Evolutionary conservation across 2,888 invertebrate species (phyloP), one percentile per base, ranked within the genome.

Genomic region (Andrena hattorfiana): DNA sequence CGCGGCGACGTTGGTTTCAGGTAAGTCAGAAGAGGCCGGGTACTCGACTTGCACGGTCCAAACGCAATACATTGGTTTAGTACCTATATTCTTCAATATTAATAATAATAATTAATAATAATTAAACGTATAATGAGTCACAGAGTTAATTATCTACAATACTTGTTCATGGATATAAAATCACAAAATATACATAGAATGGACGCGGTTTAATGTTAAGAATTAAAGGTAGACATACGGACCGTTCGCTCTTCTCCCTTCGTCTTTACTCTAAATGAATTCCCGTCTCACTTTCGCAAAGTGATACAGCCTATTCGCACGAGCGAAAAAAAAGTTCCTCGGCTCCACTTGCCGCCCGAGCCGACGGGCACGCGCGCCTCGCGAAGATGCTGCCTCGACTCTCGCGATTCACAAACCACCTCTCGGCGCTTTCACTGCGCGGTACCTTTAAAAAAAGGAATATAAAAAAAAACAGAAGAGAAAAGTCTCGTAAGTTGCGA

Each of bases 111-210:
- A 87, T 84, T 88, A 87, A 82, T 89, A 89, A 90, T 90, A 86
- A 89, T 90, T 89, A 89, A 88, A 90, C 88, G 87, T 90, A 91
- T 89, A 90, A 91, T 92, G 91, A 93, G 91, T 93, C 93, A 92
- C 90, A 89, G 89, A 92, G 91, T 92, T 93, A 92, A 92, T 92
- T 94, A 94, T 94, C 93, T 94, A 94, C 94, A 94, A 93, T 93
- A 92, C 92, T 93, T 93, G 91, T 91, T 91, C 92, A 89, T 91
- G 88, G 87, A 93, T 92, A 93, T 91, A 93, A 93, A 93, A 94
- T 94, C 94, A 94, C 94, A 94, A 94, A 94, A 94, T 94, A 94
- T 93, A 94, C 94, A 94, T 92, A 94, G 84, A 93, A 90, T 91
- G 90, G 90, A 92, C 91, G 88, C 74, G 81, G 70, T 87, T 84